Percentiles rank a stretch among this genome's conserved stretches.
Evolutionary conservation across 2,113 vertebrate genomes (phyloP).

Genomic region (Capra hircus): DNA sequence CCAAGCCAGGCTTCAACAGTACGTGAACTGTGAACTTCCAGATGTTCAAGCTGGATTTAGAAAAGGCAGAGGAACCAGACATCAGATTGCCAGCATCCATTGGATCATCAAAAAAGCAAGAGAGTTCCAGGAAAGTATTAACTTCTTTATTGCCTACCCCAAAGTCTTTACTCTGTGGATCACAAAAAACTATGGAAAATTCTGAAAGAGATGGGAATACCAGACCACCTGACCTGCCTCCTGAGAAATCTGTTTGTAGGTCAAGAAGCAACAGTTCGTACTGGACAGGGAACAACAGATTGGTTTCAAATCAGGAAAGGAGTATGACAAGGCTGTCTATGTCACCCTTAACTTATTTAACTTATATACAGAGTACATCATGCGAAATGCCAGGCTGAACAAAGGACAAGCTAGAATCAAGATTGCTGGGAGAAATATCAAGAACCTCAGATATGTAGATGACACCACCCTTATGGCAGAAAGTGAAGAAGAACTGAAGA

Average conservation of each 20-base stretch:
- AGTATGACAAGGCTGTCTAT: neutral
- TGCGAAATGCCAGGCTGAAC: neutral
- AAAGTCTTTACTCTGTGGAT: neutral
- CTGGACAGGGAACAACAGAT: neutral
- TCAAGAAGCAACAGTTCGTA: neutral
- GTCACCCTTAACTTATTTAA: neutral
- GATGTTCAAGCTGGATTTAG: neutral
- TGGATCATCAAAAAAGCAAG: neutral
- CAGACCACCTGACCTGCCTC: neutral
- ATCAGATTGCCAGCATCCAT: neutral
- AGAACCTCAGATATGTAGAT: neutral
- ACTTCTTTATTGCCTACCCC: neutral
- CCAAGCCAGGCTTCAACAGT: neutral
- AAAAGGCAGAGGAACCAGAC: neutral
- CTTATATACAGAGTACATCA: neutral
- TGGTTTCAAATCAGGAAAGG: neutral
- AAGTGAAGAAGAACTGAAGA: neutral
- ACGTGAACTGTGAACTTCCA: neutral
- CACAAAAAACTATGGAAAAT: neutral
- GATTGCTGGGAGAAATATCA: neutral
- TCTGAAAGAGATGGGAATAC: neutral
- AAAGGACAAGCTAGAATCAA: neutral
- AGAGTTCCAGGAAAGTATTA: neutral
- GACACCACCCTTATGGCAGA: neutral
- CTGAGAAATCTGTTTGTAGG: neutral